Evolutionary conservation across 1,140 invertebrate genomes (phyloP), one percentile per base, ranked within the genome.

Genomic region (Drosophila virilis): DNA sequence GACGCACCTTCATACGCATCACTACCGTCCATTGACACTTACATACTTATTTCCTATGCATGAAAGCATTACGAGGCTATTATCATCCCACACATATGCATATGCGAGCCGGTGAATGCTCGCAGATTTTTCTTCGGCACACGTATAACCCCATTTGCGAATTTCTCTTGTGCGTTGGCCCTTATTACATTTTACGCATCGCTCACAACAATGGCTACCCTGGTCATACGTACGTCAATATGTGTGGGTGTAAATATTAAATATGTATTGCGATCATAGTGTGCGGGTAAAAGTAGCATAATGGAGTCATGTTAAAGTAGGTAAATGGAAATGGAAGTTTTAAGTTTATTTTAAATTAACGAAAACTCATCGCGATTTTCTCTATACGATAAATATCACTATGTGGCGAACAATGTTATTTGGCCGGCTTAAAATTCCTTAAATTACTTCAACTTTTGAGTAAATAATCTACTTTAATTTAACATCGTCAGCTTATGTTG

Each of bases 221-320:
- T 76, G 65, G 60, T 46, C 17, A 50, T 43, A 40, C 13, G 17
- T 70, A 45, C 60, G 42, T 55, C 13, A 37, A 22, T 46, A 38
- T 66, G 61, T 59, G 64, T 55, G 76, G 40, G 50, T 80, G 71
- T 84, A 76, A 82, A 82, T 85, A 86, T 86, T 85, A 78, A 86
- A 86, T 85, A 86, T 68, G 68, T 78, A 76, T 79, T 65, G 65
- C 67, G 79, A 68, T 69, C 76, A 82, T 65, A 82, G 79, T 28
- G 22, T 28, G 22, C 22, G 22, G 22, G 4, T 0, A 28, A 28
- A 28, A 28, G 4, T 28, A 28, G 22, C 22, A 28, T 5, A 28
- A 28, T 28, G 22, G 22, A 28, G 22, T 28, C 22, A 28, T 28
- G 35, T 37, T 9, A 37, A 37, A 37, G 35, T 37, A 9, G 3